These are phyloP conservation scores for Drosophila kohkoa DNA, from an alignment of 1,140 invertebrate genomes.

Conservation along the genomic window DNA sequence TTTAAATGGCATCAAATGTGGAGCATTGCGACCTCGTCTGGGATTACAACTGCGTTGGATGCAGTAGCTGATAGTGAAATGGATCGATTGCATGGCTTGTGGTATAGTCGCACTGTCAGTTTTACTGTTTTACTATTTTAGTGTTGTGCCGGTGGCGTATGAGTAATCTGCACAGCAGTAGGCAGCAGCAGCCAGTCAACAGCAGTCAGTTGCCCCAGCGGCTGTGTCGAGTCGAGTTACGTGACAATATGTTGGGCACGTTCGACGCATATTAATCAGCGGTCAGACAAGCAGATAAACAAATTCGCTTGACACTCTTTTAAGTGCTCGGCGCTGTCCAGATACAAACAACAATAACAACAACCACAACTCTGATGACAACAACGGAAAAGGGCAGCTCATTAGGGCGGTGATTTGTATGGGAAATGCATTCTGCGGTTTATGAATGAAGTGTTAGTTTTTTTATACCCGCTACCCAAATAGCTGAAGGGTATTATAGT, in stretches of 20 bases:
- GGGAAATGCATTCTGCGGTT: constrained; percentile 35
- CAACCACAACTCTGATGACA: background rate
- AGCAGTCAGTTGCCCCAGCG: background rate
- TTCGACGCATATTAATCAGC: constrained; percentile 63
- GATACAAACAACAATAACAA: background rate
- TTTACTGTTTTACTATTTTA: background rate
- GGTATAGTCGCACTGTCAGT: background rate
- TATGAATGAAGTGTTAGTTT: background rate
- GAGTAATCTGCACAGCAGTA: constrained; percentile 46
- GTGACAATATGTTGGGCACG: constrained; percentile 75
- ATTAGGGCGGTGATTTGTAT: constrained; percentile 54
- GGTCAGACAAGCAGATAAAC: constrained; percentile 32
- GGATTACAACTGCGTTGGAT: constrained; percentile 50
- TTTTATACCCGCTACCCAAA: no score
- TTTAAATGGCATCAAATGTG: constrained; percentile 45
- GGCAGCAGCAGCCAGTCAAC: constrained; percentile 4
- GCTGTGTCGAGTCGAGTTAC: constrained; percentile 56
- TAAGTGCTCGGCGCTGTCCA: constrained; percentile 9
- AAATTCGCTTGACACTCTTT: constrained; percentile 40
- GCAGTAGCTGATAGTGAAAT: constrained; percentile 34
- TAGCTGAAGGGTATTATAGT: no score
- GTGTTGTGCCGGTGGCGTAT: constrained; percentile 36
- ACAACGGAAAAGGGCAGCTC: constrained; percentile 20
- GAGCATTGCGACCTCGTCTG: constrained; percentile 56
- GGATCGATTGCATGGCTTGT: constrained; percentile 39